A percentile compares a stretch with the other conserved stretches of the same genome.
Evolutionary conservation across 2,113 vertebrate genomes (phyloP).

Genomic region (Paedocypris sp.): DNA sequence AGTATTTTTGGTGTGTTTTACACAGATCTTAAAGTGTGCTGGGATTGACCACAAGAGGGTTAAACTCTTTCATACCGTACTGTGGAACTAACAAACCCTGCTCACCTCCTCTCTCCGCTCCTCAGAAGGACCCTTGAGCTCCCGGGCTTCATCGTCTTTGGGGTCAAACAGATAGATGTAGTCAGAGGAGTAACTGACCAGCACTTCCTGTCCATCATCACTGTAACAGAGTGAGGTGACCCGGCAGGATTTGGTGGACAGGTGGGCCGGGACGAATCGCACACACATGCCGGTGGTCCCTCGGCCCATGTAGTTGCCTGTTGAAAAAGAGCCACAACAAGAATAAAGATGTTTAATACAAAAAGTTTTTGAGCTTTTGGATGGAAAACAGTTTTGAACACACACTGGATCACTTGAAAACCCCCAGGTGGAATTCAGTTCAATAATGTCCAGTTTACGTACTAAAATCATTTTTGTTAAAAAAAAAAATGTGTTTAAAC

Average conservation of each 20-base stretch:
- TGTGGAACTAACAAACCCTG: no score
- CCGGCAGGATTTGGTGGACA: constrained; percentile 90
- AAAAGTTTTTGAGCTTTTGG: not conserved
- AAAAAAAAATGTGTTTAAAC: no score
- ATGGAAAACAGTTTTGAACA: not conserved
- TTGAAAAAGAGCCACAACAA: not conserved
- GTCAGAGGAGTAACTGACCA: constrained; percentile 97
- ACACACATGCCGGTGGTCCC: constrained; percentile 92
- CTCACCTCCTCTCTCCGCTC: constrained; percentile 89
- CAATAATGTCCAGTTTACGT: no score
- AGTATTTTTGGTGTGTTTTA: no score
- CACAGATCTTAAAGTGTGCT: no score
- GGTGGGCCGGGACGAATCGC: constrained; percentile 86
- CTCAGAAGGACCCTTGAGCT: constrained; percentile 85
- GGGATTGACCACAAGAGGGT: no score
- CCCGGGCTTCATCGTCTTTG: constrained; percentile 87
- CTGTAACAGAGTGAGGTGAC: constrained; percentile 97
- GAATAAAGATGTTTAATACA: not conserved
- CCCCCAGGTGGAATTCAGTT: no score
- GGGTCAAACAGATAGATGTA: constrained; percentile 97
- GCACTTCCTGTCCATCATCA: constrained; percentile 88
- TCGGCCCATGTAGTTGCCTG: constrained; percentile 87
- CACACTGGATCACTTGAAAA: no score
- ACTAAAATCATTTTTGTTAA: no score
- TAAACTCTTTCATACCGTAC: no score